Evolutionary conservation across 1,140 invertebrate genomes (phyloP), one percentile per base, ranked within the genome.

Genomic region (Drosophila setifemur): DNA sequence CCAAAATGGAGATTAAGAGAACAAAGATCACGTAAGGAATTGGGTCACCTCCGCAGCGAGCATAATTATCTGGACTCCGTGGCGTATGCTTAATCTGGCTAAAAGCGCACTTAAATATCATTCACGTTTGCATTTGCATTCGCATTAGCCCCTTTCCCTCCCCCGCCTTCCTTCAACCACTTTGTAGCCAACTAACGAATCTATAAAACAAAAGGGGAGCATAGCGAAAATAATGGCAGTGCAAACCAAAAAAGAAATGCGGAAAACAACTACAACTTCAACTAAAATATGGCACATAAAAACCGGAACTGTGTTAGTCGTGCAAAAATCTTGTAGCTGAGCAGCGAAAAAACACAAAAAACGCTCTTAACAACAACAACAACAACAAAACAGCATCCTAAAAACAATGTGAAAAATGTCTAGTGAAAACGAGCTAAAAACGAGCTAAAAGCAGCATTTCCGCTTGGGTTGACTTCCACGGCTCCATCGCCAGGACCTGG

Each of bases 391-490:
- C 23, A 12, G 9, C 29, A 64, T 64, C 26, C 31, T 45, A 73
- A 73, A 57, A 50, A 47, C 71, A 73, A 67, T 63, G 47, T 18
- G 29, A 25, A 57, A 47, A 57, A 33, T 49, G 33, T 82, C 19
- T 77, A 35, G 37, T 77, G 67, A 44, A 69, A 83, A 83, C 63
- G 73, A 83, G 75, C 79, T 85, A 75, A 86, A 79, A 85, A 85
- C 70, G 69, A 85, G 79, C 79, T 85, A 85, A 85, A 75, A 85
- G 79, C 79, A 72, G 81, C 75, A 86, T 85, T 85, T 85, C 79
- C 79, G 81, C 79, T 86, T 75, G 74, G 79, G 52, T 85, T 83
- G 74, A 85, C 78, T 83, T 85, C 52, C 68, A 73, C 54, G 57
- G 50, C 48, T 73, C 49, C 69, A 54, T 23, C 21, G 49, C 60